Evolutionary conservation across 2,888 invertebrate species (phyloP).

Genomic region (Torymus texanus): DNA sequence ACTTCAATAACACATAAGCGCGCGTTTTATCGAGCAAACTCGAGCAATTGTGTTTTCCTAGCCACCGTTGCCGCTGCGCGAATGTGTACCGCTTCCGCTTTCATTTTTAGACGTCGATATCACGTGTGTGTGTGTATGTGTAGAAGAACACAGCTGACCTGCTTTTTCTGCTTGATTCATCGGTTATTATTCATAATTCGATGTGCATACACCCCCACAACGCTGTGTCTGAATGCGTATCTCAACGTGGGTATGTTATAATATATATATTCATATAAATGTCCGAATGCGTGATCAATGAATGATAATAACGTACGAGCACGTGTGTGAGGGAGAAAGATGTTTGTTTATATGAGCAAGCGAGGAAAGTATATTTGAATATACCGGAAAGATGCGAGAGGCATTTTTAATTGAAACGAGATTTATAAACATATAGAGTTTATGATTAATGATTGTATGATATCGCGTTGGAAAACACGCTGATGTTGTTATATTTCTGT

Average conservation of each 20-base stretch:
- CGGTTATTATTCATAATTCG: constrained; percentile 28
- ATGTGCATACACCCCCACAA: background rate
- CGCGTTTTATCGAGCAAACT: constrained; percentile 31
- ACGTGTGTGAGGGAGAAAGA: too few relatives aligned
- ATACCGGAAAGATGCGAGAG: too few relatives aligned
- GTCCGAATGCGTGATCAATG: too few relatives aligned
- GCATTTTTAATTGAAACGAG: too few relatives aligned
- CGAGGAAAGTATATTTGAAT: too few relatives aligned
- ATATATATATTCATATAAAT: background rate
- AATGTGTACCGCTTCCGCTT: constrained; percentile 12
- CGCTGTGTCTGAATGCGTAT: background rate
- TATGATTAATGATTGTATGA: too few relatives aligned
- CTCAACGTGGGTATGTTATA: background rate
- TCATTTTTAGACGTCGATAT: constrained; percentile 28
- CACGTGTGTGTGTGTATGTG: background rate
- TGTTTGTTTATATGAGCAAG: too few relatives aligned
- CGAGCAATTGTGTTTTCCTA: constrained; percentile 22
- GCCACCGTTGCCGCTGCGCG: background rate
- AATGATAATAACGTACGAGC: too few relatives aligned
- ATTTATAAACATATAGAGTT: too few relatives aligned
- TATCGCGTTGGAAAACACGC: too few relatives aligned
- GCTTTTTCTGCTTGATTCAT: constrained; percentile 24
- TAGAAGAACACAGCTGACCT: background rate
- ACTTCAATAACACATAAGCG: background rate
- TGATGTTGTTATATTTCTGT: too few relatives aligned